Base-by-base conservation (phyloP, 2,797 vertebrate genomes). In the Bothrops alternatus region DNA sequence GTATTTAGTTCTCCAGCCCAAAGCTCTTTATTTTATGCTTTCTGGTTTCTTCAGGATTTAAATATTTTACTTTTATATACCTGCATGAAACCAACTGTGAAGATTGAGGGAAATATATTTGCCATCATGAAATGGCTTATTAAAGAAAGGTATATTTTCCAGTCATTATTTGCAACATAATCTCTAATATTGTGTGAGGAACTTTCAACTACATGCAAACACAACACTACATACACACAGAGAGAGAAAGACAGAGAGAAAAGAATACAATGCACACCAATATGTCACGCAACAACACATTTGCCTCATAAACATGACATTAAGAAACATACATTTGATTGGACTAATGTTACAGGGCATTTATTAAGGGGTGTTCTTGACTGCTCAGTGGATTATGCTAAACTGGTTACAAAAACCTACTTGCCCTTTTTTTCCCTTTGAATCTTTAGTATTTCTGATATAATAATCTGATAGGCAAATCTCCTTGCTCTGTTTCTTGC, bases 401-500 rank as follows among this genome's bases (percentile, higher is more conserved):
- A 96, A 93, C 94, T 96, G 90, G 90, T 94, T 95, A 95, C 93
- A 94, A 95, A 97, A 94, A 94, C 65, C 87, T 69, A 96, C 95
- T 97, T 94, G 92, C 89, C 91, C 73, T 94, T 96, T 95, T 95
- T 95, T 96, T 0, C 8, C 96, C 60, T 65, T 96, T 88, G 13
- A 93, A 92, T 95, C 90, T 96, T 96, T 93, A 95, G 92, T 94
- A 96, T 97, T 97, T 97, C 94, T 97, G 95, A 96, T 0, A 23
- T 95, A 95, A 96, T 96, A 96, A 96, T 96, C 92, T 95, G 94
- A 95, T 88, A 95, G 95, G 95, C 87, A 96, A 95, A 95, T 97
- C 95, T 97, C 97, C 96, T 92, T 93, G 97, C 93, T 97, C 96
- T 88, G 93, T 94, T 94, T 88, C 93, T 96, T 96, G 98, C 98